phyloP scores from a whole-genome alignment of 2,113 vertebrate species.

The Turnix velox region DNA sequence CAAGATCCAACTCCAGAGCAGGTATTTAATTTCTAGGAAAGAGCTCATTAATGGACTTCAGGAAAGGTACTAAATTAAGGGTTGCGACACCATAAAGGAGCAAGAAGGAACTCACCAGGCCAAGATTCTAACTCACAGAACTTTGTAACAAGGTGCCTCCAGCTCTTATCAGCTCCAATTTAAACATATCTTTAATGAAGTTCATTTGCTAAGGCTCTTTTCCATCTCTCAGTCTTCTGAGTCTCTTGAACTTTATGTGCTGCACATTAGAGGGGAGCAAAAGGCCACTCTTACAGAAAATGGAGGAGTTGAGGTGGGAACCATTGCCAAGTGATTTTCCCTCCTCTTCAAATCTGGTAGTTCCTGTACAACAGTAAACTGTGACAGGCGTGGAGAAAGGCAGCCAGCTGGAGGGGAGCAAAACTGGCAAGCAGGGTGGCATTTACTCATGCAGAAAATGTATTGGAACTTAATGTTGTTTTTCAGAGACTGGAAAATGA shows the following conservation, averaged over 20 bases:
- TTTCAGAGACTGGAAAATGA: slow-evolving; percentile 13
- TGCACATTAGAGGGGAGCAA: not conserved
- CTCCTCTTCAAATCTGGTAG: not conserved
- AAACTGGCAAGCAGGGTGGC: not conserved
- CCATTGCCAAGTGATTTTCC: not conserved
- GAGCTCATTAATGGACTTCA: not conserved
- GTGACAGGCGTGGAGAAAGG: not conserved
- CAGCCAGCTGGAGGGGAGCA: slow-evolving; percentile 13
- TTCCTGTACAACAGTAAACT: not conserved
- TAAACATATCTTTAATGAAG: not conserved
- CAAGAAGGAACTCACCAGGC: not conserved
- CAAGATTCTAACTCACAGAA: not conserved
- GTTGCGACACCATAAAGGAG: not conserved
- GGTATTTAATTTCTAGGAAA: not conserved
- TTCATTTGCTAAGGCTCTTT: not conserved
- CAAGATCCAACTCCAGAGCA: not conserved
- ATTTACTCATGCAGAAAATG: slow-evolving; percentile 25
- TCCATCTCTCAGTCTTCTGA: not conserved
- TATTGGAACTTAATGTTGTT: slow-evolving; percentile 8
- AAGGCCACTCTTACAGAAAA: not conserved
- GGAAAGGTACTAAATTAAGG: not conserved
- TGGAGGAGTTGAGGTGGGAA: not conserved
- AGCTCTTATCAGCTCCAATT: not conserved
- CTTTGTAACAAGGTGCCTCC: not conserved
- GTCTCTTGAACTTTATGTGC: accelerated